Evolutionary conservation across 2,888 invertebrate genomes (phyloP).

Genomic region (Hartigia nigra): DNA sequence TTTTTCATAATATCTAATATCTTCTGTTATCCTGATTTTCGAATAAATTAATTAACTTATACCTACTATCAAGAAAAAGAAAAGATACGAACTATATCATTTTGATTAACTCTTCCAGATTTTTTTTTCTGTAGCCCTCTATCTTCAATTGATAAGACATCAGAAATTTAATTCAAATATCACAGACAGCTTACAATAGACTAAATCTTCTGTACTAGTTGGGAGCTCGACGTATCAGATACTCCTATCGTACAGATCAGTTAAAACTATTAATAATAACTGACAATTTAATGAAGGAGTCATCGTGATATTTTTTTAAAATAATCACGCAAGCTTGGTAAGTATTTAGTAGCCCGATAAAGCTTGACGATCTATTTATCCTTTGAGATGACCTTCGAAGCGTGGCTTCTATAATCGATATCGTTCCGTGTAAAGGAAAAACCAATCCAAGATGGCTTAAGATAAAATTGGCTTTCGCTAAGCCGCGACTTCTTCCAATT

Average conservation of each 20-base stretch:
- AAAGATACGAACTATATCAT: not conserved
- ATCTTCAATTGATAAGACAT: too few relatives aligned
- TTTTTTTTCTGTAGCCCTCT: not conserved
- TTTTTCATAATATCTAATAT: not conserved
- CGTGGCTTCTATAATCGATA: constrained; percentile 16
- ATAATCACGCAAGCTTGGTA: not conserved
- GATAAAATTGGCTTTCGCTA: not conserved
- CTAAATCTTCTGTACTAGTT: not conserved
- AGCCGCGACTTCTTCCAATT: not conserved
- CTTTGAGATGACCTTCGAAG: not conserved
- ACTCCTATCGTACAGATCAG: not conserved
- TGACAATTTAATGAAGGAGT: not conserved
- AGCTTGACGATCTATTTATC: not conserved
- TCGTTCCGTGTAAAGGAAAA: constrained; percentile 7
- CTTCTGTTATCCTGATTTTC: not conserved
- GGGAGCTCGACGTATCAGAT: not conserved
- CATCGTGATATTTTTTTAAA: not conserved
- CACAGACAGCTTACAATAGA: too few relatives aligned
- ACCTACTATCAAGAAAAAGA: not conserved
- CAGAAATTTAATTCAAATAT: too few relatives aligned
- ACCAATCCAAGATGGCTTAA: constrained; percentile 19
- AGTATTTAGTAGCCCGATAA: not conserved
- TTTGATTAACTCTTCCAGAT: not conserved
- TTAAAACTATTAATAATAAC: not conserved
- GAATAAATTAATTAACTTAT: not conserved